Conservation (phyloP, 2,888 invertebrate species). For the Mantis religiosa region DNA sequence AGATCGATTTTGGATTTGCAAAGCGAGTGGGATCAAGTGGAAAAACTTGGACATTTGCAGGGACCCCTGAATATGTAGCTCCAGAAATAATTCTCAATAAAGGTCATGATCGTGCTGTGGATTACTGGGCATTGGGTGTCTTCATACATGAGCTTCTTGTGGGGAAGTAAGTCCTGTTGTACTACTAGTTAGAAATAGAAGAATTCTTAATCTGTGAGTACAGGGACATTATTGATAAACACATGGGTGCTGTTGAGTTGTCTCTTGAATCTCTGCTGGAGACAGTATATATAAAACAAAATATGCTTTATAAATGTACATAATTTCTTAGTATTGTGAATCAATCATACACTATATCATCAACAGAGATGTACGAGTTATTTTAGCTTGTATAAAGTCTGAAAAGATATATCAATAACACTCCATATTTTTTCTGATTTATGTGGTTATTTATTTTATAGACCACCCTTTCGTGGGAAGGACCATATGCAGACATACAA, state of each 20-base stretch:
- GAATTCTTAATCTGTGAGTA: neutral
- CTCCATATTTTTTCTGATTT: too few relatives aligned
- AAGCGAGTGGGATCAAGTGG: slow-evolving; percentile 73
- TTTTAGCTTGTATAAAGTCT: too few relatives aligned
- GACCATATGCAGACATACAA: slow-evolving; percentile 95
- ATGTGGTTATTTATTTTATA: slow-evolving; percentile 33
- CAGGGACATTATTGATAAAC: neutral
- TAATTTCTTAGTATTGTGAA: too few relatives aligned
- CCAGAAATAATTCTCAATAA: slow-evolving; percentile 89
- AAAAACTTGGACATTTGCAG: slow-evolving; percentile 94
- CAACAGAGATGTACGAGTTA: too few relatives aligned
- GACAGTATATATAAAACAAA: too few relatives aligned
- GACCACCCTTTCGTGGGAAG: slow-evolving; percentile 83
- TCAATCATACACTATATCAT: too few relatives aligned
- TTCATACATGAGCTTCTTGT: slow-evolving; percentile 81
- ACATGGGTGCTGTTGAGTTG: too few relatives aligned
- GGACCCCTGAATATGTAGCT: slow-evolving; percentile 87
- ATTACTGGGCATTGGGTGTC: slow-evolving; percentile 92
- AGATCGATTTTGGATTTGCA: slow-evolving; percentile 93
- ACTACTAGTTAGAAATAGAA: neutral
- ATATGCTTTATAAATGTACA: too few relatives aligned
- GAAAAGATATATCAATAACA: too few relatives aligned
- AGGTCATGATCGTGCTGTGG: slow-evolving; percentile 79
- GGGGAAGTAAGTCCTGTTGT: slow-evolving; percentile 52
- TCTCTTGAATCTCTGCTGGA: neutral